Evolutionary conservation across 2,797 vertebrate species (phyloP), one percentile per base, ranked within the genome.

Genomic region (Thunnus albacares): DNA sequence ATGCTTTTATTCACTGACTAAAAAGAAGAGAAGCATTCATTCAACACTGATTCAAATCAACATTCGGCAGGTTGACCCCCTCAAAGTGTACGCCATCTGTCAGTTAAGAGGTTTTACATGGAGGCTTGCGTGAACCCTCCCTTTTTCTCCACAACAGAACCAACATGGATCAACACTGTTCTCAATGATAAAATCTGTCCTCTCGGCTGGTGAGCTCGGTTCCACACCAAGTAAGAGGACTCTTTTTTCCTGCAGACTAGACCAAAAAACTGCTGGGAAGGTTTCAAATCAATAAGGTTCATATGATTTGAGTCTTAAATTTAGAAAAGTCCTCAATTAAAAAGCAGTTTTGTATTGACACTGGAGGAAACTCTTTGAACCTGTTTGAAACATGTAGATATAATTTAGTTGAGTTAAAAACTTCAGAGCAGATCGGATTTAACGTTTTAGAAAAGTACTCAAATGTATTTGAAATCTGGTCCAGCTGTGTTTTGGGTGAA

Each of bases 1-100:
- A 97, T 96, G 96, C 96, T 90, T 99, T 96, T 99, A 99, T 99
- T 99, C 95, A 96, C 97, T 92, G 96, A 98, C 98, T 98, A 98
- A 98, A 51, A 99, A 99, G 96, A 98, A 99, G 97, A 98, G 97
- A 97, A 97, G 97, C 97, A 99, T 97, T 98, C 97, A 97, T 97
- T 98, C 97, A 96, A 97, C 97, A 98, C 97, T 95, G 96, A 97
- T 96, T 97, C 97, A 97, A 97, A 97, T 96, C 96, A 97, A 97
- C 96, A 97, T 96, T 97, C 95, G 92, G 95, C 96, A 97, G 96
- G 96, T 97, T 97, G 96, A 88, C 96, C 96, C 95, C 71, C 81
- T 63, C 18, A 51, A 43, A 65, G 77, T 86, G 75, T 74, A 75
- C 93, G 94, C 94, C 94, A 95, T 92, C 78, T 95, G 96, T 97